These are phyloP conservation scores for Motacilla alba DNA, from an alignment of 2,113 vertebrate genomes.

Conservation along the genomic window DNA sequence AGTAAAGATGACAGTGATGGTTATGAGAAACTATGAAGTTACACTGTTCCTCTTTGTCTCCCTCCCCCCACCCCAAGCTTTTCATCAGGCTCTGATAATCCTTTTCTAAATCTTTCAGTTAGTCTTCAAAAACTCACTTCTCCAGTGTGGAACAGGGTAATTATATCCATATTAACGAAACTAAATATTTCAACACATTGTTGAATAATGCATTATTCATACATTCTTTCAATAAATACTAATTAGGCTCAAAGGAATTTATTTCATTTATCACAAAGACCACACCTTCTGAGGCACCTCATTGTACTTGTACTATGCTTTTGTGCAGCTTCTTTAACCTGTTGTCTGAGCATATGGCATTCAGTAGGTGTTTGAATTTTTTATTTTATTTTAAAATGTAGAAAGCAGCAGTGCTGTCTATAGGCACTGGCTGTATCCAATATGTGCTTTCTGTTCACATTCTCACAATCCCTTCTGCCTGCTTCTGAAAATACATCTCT, in stretches of 20 bases:
- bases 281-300: not conserved
- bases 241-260: not conserved
- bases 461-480: not conserved
- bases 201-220: not conserved
- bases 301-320: not conserved
- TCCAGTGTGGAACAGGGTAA: not conserved
- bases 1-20: not conserved
- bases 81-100: not conserved
- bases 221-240: not conserved
- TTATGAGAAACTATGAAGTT: not conserved
- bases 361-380: not conserved
- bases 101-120: not conserved
- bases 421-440: not conserved
- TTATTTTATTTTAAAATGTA: not conserved
- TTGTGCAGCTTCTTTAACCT: not conserved
- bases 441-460: not conserved
- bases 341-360: not conserved
- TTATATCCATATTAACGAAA: not conserved
- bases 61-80: not conserved
- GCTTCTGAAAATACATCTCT: not conserved
- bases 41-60: not conserved
- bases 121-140: not conserved
- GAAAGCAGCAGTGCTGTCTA: not conserved
- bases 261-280: not conserved
- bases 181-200: not conserved